Base-by-base conservation (phyloP, 2,888 invertebrate genomes). In the Ectemnius lituratus region DNA sequence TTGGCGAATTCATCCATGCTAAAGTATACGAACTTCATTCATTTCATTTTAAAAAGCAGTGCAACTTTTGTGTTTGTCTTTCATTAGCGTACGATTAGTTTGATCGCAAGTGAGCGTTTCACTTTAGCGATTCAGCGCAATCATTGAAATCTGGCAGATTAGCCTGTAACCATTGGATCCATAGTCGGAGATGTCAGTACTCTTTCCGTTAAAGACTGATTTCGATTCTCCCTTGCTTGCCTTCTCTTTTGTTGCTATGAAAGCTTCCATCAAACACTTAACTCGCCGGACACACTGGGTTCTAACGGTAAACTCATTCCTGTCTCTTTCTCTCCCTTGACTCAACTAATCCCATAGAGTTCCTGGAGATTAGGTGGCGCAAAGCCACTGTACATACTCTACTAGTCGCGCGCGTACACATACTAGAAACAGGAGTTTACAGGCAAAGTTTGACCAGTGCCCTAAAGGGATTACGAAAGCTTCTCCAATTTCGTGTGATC, bases 181-280 rank as follows among this genome's bases (percentile, higher is more conserved):
- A n/a, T 57, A 78, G 85, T 84, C 85, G 84, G 82, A 72, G 84
- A 85, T 84, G 85, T 84, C 85, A 84, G 85, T 84, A 16, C 14
- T 8, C 59, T 59, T 77, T 76, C 27, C 68, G 77, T 75, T 76
- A 45, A 67, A 63, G 73, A 64, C 37, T 79, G 60, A 75, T 71
- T 68, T 81, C 74, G 58, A 67, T 45, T 16, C 75, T 76, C 60
- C 72, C 71, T 76, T 79, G 62, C 73, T 78, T 79, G 61, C 64
- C 62, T 77, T 74, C 28, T 20, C 76, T 83, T 73, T 78, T 75
- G 67, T 78, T 79, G 59, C 58, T 77, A 66, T 62, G 27, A 57
- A 80, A 60, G 70, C 58, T 79, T 75, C 37, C 73, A 76, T 63
- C 52, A 59, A 18, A 71, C 61, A 70, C 52, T 67, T 76, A 58